Percentiles rank a stretch among this genome's conserved stretches.
These are phyloP conservation scores for Tamias sibiricus DNA, from an alignment of 2,113 vertebrate species.

Conservation along the genomic window DNA sequence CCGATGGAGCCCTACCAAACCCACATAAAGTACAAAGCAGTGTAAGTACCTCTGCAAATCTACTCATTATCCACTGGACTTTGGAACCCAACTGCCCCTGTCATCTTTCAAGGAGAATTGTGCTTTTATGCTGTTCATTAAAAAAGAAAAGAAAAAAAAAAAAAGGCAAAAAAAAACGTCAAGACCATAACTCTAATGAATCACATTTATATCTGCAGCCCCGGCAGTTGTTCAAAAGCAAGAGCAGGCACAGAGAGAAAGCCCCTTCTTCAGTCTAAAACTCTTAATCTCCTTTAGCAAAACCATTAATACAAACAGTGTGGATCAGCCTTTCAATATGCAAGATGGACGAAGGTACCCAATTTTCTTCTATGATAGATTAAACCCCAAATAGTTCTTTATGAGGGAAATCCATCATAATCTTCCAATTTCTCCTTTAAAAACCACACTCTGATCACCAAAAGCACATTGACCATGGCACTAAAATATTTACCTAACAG, in stretches of 20 bases:
- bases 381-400: conserved; percentile 75
- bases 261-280: conserved; percentile 55
- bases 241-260: conserved; percentile 45
- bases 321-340: conserved; percentile 75
- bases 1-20: neutral
- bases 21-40: conserved; percentile 61
- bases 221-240: neutral
- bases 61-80: conserved; percentile 53
- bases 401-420: conserved; percentile 57
- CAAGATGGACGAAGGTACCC: conserved; percentile 81
- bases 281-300: conserved; percentile 68
- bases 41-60: conserved; percentile 69
- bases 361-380: conserved; percentile 62
- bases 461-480: conserved; percentile 65
- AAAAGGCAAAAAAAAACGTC: neutral
- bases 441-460: conserved; percentile 60
- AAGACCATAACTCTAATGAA: conserved; percentile 37
- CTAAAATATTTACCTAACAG: conserved; percentile 74
- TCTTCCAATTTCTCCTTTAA: conserved; percentile 46
- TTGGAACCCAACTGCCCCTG: conserved; percentile 16
- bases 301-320: conserved; percentile 71
- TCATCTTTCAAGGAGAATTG: conserved; percentile 64
- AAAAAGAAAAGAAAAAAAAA: neutral
- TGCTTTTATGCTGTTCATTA: neutral
- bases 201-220: conserved; percentile 58